Percentiles rank a stretch among this genome's conserved stretches.
phyloP scores from a whole-genome alignment of 2,888 invertebrate species.

The Apodemia duryi region DNA sequence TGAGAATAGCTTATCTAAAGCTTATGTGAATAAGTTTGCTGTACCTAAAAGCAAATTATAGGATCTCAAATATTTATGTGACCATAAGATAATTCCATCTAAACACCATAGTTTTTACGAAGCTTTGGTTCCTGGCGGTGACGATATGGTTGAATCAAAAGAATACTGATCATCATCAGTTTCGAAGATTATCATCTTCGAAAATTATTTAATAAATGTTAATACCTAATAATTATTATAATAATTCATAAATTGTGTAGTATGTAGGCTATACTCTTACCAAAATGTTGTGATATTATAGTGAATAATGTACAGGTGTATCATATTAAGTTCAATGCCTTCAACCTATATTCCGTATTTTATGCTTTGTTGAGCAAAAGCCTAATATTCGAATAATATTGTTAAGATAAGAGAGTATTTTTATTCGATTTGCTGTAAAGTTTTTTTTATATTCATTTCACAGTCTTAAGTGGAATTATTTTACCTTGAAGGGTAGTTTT shows the following conservation, averaged over 20 bases:
- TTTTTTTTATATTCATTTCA: no score
- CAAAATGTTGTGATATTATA: constrained; percentile 2
- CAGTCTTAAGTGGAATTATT: no score
- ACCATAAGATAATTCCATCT: constrained; percentile 3
- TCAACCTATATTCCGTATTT: no score
- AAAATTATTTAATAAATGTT: constrained; percentile 2
- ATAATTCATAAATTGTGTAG: constrained; percentile 1
- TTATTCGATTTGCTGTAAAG: no score
- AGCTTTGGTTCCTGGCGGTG: background rate
- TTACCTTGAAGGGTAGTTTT: no score
- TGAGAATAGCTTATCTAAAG: background rate
- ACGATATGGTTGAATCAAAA: background rate
- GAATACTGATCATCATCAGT: no score
- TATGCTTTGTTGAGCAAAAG: no score
- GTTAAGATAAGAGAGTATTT: no score
- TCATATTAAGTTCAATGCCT: background rate
- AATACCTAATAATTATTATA: no score
- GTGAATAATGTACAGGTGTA: background rate
- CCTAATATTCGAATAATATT: no score
- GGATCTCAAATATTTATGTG: constrained; percentile 5
- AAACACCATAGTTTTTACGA: constrained; percentile 1
- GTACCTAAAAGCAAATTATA: background rate
- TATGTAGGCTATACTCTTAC: background rate
- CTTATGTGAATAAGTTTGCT: background rate
- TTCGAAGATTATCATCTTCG: background rate